phyloP scores from a whole-genome alignment of 2,113 vertebrate genomes.

The Erythrolamprus reginae region DNA sequence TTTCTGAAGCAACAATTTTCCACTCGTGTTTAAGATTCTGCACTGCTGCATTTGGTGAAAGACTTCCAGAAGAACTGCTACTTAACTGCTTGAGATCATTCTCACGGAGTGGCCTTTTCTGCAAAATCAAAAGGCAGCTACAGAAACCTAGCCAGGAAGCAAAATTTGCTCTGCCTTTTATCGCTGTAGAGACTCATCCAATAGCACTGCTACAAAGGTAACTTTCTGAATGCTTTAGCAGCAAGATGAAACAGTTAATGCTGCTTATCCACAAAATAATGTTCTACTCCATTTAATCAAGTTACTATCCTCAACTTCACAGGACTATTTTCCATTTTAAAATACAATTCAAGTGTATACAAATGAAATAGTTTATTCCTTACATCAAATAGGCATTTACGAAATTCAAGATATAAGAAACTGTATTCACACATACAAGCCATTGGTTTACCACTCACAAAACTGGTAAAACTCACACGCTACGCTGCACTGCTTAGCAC shows the following conservation, averaged over 20 bases:
- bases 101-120: conserved; percentile 95
- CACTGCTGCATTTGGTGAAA: conserved; percentile 83
- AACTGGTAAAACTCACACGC: background rate
- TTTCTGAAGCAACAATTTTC: conserved; percentile 98
- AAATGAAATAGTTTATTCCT: background rate
- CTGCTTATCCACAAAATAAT: background rate
- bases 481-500: background rate
- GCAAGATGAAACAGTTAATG: background rate
- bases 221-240: background rate
- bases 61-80: conserved; percentile 89
- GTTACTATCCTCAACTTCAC: background rate
- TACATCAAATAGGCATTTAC: background rate
- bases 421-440: background rate
- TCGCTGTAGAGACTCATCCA: conserved; percentile 5
- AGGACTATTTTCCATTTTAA: background rate
- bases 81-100: conserved; percentile 91
- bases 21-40: conserved; percentile 89
- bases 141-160: conserved; percentile 77
- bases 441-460: background rate
- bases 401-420: background rate
- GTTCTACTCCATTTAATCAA: background rate
- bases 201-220: conserved; percentile 20
- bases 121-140: conserved; percentile 94
- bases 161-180: conserved; percentile 49
- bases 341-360: background rate